Evolutionary conservation across 2,797 vertebrate species (phyloP).

Genomic region (Hafferia zeledoni): DNA sequence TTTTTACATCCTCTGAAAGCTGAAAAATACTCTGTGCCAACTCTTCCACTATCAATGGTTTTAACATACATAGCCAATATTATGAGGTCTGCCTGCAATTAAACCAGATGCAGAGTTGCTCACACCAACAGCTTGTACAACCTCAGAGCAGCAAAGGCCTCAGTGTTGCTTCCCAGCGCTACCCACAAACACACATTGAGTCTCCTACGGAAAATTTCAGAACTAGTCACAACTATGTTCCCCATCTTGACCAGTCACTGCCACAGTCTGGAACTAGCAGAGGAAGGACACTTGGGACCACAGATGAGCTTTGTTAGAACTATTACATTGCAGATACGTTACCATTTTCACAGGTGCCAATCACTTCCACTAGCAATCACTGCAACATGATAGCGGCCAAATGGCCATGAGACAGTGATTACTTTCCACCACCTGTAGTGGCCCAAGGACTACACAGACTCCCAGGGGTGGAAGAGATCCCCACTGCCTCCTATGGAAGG

Average conservation of each 20-base stretch:
- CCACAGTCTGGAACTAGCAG: accelerated
- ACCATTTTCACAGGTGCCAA: neutral
- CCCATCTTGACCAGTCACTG: neutral
- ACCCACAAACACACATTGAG: neutral
- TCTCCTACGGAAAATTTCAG: neutral
- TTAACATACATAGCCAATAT: neutral
- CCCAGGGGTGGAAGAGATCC: neutral
- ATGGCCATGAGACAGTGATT: neutral
- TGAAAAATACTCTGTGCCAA: neutral
- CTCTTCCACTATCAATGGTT: neutral
- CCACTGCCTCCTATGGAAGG: neutral
- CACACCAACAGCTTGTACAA: neutral
- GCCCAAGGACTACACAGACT: neutral
- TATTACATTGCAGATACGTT: neutral
- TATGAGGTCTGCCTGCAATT: neutral
- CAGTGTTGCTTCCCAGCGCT: neutral
- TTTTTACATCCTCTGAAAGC: neutral
- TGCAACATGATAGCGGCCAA: neutral
- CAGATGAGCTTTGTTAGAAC: neutral
- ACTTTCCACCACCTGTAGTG: neutral
- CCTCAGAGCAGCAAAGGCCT: neutral
- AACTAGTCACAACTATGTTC: neutral
- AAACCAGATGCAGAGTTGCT: neutral
- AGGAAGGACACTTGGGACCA: neutral
- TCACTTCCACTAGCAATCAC: neutral